Conservation (phyloP, 2,888 invertebrate species). For the Rhyacophila evoluta region DNA sequence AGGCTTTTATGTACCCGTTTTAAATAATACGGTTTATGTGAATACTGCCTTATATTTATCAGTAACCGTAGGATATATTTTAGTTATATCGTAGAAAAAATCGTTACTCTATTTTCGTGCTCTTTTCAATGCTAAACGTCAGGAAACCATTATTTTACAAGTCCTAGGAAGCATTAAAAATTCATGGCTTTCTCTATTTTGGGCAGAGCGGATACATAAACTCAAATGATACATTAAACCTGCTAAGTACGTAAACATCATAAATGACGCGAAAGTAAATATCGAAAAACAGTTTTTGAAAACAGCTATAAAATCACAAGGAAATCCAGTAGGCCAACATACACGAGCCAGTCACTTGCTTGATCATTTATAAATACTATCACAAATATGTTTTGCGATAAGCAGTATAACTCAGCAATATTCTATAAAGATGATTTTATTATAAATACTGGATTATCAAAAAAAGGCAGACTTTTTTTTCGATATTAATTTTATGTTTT, state of each 20-base stretch:
- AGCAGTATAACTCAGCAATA: no score
- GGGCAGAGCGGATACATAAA: conserved; percentile 25
- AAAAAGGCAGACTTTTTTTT: no score
- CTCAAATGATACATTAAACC: conserved; percentile 29
- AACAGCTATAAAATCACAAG: conserved; percentile 5
- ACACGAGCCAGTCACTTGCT: not conserved
- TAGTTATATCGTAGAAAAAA: no score
- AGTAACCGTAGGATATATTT: no score
- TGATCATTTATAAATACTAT: no score
- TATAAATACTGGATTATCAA: no score
- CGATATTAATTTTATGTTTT: no score
- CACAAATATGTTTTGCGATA: no score
- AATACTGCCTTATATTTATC: no score
- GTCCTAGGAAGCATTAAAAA: conserved; percentile 8
- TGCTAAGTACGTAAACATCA: conserved; percentile 1
- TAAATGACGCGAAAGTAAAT: conserved; percentile 12
- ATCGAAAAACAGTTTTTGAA: conserved; percentile 21
- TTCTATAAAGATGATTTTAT: no score
- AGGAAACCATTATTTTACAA: not conserved
- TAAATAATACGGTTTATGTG: no score
- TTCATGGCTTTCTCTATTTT: not conserved
- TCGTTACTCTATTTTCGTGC: not conserved
- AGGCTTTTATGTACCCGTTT: no score
- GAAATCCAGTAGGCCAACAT: not conserved
- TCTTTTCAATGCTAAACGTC: not conserved